These are phyloP conservation scores for Micromussa lordhowensis DNA, from an alignment of 92 coral and sea anemone genomes.

Conservation along the genomic window DNA sequence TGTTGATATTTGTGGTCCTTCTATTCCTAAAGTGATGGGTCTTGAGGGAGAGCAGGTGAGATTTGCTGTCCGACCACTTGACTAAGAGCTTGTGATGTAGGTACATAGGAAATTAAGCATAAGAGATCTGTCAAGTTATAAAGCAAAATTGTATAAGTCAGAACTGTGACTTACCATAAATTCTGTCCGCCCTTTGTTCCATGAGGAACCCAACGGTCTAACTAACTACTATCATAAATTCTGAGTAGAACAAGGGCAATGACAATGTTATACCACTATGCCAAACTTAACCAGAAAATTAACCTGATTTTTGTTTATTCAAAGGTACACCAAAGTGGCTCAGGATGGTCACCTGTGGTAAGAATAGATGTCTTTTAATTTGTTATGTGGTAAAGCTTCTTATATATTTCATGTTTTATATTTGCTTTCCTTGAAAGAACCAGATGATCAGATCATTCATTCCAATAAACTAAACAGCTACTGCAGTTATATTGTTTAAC, in stretches of 20 bases:
- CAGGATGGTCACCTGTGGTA: slow-evolving; percentile 99
- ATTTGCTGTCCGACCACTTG: not conserved
- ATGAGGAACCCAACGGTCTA: too few species aligned
- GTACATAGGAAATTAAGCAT: not conserved
- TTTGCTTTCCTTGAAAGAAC: not conserved
- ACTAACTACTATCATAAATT: too few species aligned
- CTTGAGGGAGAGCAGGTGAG: slow-evolving; percentile 96
- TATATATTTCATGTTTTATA: too few species aligned
- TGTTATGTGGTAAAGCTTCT: not conserved
- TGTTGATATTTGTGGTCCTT: slow-evolving; percentile 99
- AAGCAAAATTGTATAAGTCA: not conserved
- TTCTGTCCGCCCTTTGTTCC: too few species aligned
- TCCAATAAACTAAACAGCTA: not conserved
- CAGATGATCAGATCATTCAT: not conserved
- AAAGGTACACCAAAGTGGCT: slow-evolving; percentile 99
- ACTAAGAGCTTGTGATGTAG: not conserved
- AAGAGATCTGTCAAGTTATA: not conserved
- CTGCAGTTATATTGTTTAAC: not conserved
- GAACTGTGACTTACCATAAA: not conserved
- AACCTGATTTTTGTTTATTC: not conserved
- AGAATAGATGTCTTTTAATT: not conserved
- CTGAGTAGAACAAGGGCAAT: not conserved
- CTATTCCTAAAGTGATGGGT: slow-evolving; percentile 97
- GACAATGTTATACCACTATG: not conserved
- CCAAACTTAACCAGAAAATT: not conserved